Evolutionary conservation across 2,888 invertebrate species (phyloP).

Genomic region (Itoplectis maculator): DNA sequence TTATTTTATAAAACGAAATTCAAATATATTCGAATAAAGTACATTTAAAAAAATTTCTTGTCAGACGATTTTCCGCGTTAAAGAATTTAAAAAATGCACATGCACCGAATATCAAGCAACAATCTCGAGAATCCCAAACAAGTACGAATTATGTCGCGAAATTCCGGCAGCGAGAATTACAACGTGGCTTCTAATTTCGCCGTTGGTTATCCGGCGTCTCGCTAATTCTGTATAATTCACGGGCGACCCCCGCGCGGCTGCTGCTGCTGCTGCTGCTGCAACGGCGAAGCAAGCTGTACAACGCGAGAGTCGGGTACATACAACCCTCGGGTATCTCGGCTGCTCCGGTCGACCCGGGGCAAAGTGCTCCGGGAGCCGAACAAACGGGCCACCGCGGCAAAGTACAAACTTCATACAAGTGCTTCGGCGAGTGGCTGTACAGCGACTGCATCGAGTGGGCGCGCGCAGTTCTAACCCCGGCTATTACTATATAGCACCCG

Average conservation of each 20-base stretch:
- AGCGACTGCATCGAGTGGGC: conserved; percentile 5
- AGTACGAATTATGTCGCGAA: not conserved
- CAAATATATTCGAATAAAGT: no score
- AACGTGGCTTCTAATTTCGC: conserved; percentile 14
- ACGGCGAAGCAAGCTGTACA: not conserved
- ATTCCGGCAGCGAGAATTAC: conserved; percentile 1
- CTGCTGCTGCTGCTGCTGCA: no score
- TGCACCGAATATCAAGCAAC: not conserved
- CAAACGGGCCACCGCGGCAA: conserved; percentile 34
- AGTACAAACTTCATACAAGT: conserved; percentile 43
- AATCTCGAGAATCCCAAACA: not conserved
- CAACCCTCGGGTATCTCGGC: not conserved
- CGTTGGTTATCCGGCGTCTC: conserved; percentile 10
- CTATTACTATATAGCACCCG: not conserved
- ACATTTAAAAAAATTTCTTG: no score
- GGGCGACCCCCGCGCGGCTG: not conserved
- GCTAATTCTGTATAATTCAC: conserved; percentile 19
- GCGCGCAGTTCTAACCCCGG: conserved; percentile 7
- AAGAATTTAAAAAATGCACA: not conserved
- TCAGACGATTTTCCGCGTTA: no score
- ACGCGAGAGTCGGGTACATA: not conserved
- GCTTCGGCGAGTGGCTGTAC: conserved; percentile 19
- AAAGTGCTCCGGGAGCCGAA: conserved; percentile 25
- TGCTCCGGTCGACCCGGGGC: not conserved
- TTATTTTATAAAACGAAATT: no score